Base-by-base conservation (phyloP, 1,140 invertebrate species). In the Drosophila elegans region DNA sequence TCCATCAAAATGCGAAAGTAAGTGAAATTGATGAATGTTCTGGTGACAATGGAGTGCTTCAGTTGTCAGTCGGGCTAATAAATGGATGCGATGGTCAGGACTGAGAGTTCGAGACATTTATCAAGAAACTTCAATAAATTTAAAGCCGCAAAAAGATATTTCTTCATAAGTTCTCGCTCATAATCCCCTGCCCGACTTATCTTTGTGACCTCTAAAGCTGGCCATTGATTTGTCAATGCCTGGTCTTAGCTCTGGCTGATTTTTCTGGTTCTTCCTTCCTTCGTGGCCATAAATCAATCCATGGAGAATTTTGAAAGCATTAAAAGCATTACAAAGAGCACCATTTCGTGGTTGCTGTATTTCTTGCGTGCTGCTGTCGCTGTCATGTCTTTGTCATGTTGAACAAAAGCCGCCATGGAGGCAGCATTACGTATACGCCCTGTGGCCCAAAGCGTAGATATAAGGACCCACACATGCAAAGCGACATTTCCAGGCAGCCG, bases 381-480 rank as follows among this genome's bases (percentile, higher is more conserved):
- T 86, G 83, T 86, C 83, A 83, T 86, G 83, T 86, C 83, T 88
- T 88, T 86, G 83, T 86, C 83, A 86, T 88, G 83, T 86, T 83
- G 83, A 88, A 86, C 83, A 86, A 86, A 86, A 88, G 83, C 79
- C 59, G 74, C 64, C 62, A 63, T 74, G 57, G 68, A 52, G 54
- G 59, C 81, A 73, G 57, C 55, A 71, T 81, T 88, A 67, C 84
- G 79, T 88, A 86, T 88, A 88, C 83, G 79, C 83, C 78, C 63
- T 44, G 55, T 75, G 71, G 59, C 45, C 29, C 53, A 74, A 4
- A 25, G n/a, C n/a, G 38, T 9, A 75, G 39, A 74, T 41, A 66
- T 49, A 42, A 34, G 25, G 38, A 59, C 78, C 67, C 62, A 82
- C 72, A 75, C 75, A 57, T 64, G 71, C 72, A 76, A 82, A 88